A percentile compares a stretch with the other conserved stretches of the same genome.
Evolutionary conservation across 2,888 invertebrate genomes (phyloP).

Genomic region (Caenorhabditis sp.): DNA sequence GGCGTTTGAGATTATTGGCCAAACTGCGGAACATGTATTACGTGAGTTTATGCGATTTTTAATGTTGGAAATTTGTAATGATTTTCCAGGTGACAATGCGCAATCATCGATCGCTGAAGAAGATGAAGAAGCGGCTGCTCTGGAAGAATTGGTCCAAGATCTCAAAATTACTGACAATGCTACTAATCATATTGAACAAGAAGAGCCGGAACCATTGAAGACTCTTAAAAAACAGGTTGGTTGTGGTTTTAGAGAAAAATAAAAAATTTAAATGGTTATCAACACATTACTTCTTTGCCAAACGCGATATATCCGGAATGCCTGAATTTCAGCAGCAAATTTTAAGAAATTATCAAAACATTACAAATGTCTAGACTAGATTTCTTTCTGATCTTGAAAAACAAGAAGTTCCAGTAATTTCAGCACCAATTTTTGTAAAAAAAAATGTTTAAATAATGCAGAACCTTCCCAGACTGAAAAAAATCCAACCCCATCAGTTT

Average conservation of each 20-base stretch:
- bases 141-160: constrained; percentile 30
- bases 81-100: constrained; percentile 44
- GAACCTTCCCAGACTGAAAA: too few species aligned
- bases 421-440: too few species aligned
- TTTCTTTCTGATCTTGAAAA: too few species aligned
- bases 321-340: too few species aligned
- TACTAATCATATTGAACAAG: background rate
- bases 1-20: constrained; percentile 74
- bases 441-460: too few species aligned
- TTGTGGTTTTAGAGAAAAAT: background rate
- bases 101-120: constrained; percentile 42
- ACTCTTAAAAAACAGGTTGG: constrained; percentile 12
- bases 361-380: too few species aligned
- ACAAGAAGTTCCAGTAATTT: too few species aligned
- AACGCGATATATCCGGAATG: too few species aligned
- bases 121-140: constrained; percentile 53
- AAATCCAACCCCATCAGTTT: too few species aligned
- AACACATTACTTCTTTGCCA: too few species aligned
- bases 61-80: background rate
- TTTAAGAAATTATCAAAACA: too few species aligned
- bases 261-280: too few species aligned
- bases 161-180: constrained; percentile 18
- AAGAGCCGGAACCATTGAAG: constrained; percentile 33
- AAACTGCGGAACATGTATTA: constrained; percentile 75
- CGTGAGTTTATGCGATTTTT: constrained; percentile 75